Base-by-base conservation (phyloP, 2,797 vertebrate genomes). In the Nyctalus aviator region DNA sequence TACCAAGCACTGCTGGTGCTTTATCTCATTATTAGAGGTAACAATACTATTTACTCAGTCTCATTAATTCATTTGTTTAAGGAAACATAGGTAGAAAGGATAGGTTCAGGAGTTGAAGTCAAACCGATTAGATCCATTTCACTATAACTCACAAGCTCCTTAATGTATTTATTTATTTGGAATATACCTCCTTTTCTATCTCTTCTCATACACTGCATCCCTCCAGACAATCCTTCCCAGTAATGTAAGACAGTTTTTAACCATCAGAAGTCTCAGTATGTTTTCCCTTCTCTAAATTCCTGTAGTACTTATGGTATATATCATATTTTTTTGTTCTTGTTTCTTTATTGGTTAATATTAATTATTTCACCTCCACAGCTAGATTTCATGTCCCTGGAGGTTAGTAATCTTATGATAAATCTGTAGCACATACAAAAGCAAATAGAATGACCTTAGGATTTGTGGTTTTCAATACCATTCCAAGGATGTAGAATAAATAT, bases 11-110 rank as follows among this genome's bases (percentile, higher is more conserved):
- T 59, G 3, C 41, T 68, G 8, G 37, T n/a, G 73, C 66, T 82
- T 88, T 20, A 66, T 88, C 62, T 94, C 46, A 84, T 86, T 91
- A 78, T 46, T 46, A 84, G 20, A 94, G 27, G 21, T 53, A 53
- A 90, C 11, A 73, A 57, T n/a, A 83, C 5, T 59, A 48, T 72
- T 90, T 69, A 23, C 18, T 81, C 21, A 83, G 17, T 62, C 53
- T 41, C 66, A 53, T 66, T 77, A 84, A 84, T 69, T 50, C 75
- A 73, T 32, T 55, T 84, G 23, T 77, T 83, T 72, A 94, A 59
- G 46, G 75, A 41, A 86, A 69, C 12, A 20, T 41, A 62, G 32
- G 17, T 66, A 84, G 44, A 32, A 89, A 84, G 35, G 32, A 84
- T n/a, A 20, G 30, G 84, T 71, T 85, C 44, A 72, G 83, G 57